Percentiles rank a stretch among this genome's conserved stretches.
Conservation (phyloP, 2,113 vertebrate species). For the Percopsis transmontana region DNA sequence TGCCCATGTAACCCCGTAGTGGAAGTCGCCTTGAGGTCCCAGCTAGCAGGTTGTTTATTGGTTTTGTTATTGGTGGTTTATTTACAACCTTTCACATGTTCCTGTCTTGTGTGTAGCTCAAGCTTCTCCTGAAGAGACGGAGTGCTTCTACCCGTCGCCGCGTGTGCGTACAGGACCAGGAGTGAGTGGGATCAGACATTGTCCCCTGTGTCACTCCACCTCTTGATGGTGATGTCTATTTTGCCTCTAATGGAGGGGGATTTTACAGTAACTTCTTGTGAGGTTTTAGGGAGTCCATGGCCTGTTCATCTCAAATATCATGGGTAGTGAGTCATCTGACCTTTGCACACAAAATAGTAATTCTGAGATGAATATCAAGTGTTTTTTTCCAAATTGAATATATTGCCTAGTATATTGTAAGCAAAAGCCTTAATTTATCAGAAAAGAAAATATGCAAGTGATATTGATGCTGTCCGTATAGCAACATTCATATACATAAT, state of each 20-base stretch:
- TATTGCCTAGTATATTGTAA: conserved; percentile 19
- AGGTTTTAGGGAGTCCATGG: conserved; percentile 44
- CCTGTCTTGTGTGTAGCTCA: conserved; percentile 76
- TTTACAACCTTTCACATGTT: not conserved
- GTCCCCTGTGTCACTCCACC: conserved; percentile 57
- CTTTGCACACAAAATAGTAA: not conserved
- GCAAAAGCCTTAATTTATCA: not conserved
- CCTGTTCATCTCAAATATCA: conserved; percentile 5
- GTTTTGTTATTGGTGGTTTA: too few relatives aligned
- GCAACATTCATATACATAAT: conserved; percentile 14
- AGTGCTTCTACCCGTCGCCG: conserved; percentile 78
- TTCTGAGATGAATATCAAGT: not conserved
- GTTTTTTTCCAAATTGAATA: not conserved
- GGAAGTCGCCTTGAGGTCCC: too few relatives aligned
- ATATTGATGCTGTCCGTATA: not conserved
- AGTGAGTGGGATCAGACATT: conserved; percentile 76
- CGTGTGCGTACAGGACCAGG: conserved; percentile 82
- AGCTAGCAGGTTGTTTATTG: not conserved
- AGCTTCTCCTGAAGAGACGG: conserved; percentile 86
- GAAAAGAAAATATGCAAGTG: not conserved
- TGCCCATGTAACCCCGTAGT: too few relatives aligned
- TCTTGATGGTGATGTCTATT: conserved; percentile 27
- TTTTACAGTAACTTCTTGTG: conserved; percentile 51
- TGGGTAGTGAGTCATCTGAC: not conserved
- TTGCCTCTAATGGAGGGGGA: conserved; percentile 53